Percentiles rank a stretch among this genome's conserved stretches.
Evolutionary conservation across 2,113 vertebrate genomes (phyloP).

Genomic region (Cercocebus atys): DNA sequence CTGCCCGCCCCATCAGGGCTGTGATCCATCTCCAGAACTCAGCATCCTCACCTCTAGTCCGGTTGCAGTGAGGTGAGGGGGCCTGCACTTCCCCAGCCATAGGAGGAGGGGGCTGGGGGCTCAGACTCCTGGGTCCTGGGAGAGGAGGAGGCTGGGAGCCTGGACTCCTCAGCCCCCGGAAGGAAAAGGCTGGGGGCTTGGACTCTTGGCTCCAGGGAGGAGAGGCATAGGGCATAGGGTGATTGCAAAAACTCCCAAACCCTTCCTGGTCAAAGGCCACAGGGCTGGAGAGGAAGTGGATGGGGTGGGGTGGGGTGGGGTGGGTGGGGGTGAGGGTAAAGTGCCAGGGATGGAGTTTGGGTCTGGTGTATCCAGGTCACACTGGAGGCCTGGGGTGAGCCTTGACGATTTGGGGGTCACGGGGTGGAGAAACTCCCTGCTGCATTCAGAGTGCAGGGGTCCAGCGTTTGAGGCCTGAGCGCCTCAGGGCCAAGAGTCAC

Average conservation of each 20-base stretch:
- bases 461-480: neutral
- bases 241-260: conserved; percentile 53
- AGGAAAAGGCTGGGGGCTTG: too few species aligned
- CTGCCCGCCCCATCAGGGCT: neutral
- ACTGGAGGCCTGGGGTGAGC: neutral
- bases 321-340: conserved; percentile 36
- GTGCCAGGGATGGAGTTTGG: conserved; percentile 35
- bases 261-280: conserved; percentile 70
- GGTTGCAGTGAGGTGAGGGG: neutral
- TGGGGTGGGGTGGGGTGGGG: neutral
- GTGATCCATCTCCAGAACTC: neutral
- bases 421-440: neutral
- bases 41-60: neutral
- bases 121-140: neutral
- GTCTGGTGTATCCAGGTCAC: neutral
- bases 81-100: neutral
- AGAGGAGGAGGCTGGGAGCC: neutral
- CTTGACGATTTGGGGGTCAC: neutral
- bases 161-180: neutral
- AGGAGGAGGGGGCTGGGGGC: too few species aligned
- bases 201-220: neutral
- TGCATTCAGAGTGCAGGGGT: neutral
- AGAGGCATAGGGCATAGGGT: neutral
- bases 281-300: conserved; percentile 38
- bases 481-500: neutral